phyloP scores from a whole-genome alignment of 2,797 vertebrate species.

The Hoplostethus atlanticus region DNA sequence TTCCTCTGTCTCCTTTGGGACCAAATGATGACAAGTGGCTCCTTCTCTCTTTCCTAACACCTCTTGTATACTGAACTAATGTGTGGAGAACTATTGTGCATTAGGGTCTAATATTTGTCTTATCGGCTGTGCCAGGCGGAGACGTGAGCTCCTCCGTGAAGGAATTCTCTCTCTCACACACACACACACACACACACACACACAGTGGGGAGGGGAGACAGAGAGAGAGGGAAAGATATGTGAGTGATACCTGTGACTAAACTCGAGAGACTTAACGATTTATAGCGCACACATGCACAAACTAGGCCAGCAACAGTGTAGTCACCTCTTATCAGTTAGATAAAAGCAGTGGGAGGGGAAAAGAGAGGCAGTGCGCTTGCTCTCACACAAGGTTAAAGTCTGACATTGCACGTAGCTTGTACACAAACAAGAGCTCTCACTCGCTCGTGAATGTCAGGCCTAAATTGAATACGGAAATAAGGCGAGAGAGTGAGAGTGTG shows the following conservation, averaged over 20 bases:
- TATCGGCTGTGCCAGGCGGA: constrained; percentile 15
- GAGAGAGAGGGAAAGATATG: constrained; percentile 1
- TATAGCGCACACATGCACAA: constrained; percentile 41
- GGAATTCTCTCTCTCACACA: constrained; percentile 2
- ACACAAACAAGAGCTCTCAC: not conserved
- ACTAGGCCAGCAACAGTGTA: constrained; percentile 49
- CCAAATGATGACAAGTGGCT: too few species aligned
- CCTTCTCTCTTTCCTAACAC: too few species aligned
- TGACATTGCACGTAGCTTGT: too few species aligned
- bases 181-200: constrained; percentile 6
- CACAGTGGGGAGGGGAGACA: constrained; percentile 1
- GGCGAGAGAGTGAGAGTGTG: not conserved
- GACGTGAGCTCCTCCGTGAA: not conserved
- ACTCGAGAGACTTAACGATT: constrained; percentile 43
- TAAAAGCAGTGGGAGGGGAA: constrained; percentile 18
- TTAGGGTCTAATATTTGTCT: too few species aligned
- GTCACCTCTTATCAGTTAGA: constrained; percentile 48
- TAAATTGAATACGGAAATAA: too few species aligned
- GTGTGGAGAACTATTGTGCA: too few species aligned
- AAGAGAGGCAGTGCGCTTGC: not conserved
- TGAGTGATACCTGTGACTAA: constrained; percentile 50
- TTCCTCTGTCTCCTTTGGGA: too few species aligned
- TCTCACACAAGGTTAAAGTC: not conserved
- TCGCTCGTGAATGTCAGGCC: constrained; percentile 1
- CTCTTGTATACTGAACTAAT: too few species aligned